A percentile compares a stretch with the other conserved stretches of the same genome.
These are phyloP conservation scores for Philypnodon macrostomus DNA, from an alignment of 2,797 vertebrate genomes.

Conservation along the genomic window DNA sequence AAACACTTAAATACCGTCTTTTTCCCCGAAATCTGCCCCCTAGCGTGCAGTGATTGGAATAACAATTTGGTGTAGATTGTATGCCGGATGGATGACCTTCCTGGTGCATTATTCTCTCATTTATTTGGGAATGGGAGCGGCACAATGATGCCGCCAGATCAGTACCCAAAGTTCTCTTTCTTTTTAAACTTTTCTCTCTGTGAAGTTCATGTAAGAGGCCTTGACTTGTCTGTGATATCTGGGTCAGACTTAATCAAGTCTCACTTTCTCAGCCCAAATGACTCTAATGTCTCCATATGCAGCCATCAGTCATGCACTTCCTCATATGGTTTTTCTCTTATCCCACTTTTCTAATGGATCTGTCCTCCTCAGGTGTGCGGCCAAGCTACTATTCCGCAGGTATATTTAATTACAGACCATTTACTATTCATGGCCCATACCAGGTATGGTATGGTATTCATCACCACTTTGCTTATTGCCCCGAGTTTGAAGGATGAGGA, in stretches of 20 bases:
- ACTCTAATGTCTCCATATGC: conserved; percentile 53
- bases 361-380: conserved; percentile 59
- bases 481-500: conserved; percentile 31
- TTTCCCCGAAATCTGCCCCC: no score
- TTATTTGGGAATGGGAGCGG: no score
- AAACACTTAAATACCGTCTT: no score
- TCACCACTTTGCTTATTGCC: conserved; percentile 50
- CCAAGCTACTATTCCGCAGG: conserved; percentile 69
- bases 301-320: conserved; percentile 57
- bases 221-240: conserved; percentile 55
- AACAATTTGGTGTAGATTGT: no score
- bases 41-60: no score
- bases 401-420: conserved; percentile 75
- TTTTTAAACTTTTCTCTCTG: conserved; percentile 29
- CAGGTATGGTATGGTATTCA: no score
- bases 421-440: conserved; percentile 72
- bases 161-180: not conserved
- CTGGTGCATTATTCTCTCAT: no score
- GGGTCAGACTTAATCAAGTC: conserved; percentile 74
- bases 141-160: not conserved
- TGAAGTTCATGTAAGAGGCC: conserved; percentile 41
- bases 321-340: conserved; percentile 29
- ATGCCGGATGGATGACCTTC: no score
- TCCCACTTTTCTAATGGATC: conserved; percentile 40
- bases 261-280: conserved; percentile 57